phyloP scores from a whole-genome alignment of 1,140 invertebrate genomes.

The Eumaeus atala region DNA sequence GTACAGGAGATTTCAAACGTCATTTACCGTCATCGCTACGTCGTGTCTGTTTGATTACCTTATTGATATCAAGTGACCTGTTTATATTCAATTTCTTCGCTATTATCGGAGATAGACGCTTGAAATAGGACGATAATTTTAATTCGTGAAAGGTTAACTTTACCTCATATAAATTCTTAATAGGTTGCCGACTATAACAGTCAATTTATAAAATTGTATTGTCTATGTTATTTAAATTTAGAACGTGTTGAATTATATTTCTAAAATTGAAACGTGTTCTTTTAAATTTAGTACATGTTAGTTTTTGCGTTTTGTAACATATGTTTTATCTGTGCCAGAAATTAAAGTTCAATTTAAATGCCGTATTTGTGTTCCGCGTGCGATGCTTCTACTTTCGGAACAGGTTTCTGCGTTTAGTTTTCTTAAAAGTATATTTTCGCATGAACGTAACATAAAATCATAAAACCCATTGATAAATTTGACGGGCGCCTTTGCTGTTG shows the following conservation, averaged over 20 bases:
- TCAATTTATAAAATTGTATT: slow-evolving; percentile 4
- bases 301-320: neutral
- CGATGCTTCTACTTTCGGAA: slow-evolving; percentile 8
- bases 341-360: slow-evolving; percentile 14
- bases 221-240: slow-evolving; percentile 4
- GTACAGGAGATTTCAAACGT: slow-evolving; percentile 19
- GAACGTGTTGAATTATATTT: neutral
- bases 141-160: slow-evolving; percentile 18
- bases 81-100: slow-evolving; percentile 24
- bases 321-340: slow-evolving; percentile 1
- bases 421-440: slow-evolving; percentile 25
- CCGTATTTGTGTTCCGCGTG: slow-evolving; percentile 11
- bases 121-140: slow-evolving; percentile 23
- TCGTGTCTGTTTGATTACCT: neutral
- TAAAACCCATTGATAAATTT: slow-evolving; percentile 45
- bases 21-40: slow-evolving; percentile 20
- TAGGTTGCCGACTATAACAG: slow-evolving; percentile 5
- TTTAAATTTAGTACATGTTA: too few relatives aligned
- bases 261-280: too few relatives aligned
- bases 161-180: slow-evolving; percentile 15
- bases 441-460: slow-evolving; percentile 24
- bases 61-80: slow-evolving; percentile 27
- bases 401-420: slow-evolving; percentile 15
- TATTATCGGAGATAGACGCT: slow-evolving; percentile 13
- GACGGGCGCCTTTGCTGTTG: slow-evolving; percentile 58